Base-by-base conservation (phyloP, 1,140 invertebrate genomes). In the Zaprionus ornatus region DNA sequence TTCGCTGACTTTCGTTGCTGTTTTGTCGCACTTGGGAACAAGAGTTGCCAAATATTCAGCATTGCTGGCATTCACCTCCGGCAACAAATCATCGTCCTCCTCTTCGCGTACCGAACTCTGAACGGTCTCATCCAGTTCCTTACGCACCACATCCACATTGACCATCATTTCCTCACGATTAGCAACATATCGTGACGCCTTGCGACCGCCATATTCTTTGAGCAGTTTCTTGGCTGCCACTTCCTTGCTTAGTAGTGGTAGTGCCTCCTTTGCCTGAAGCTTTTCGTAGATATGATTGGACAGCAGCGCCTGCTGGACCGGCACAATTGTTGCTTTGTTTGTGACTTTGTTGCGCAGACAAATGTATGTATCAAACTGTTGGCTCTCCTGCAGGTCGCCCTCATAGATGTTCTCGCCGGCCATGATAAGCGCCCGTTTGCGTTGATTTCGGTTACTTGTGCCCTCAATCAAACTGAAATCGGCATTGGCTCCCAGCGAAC, bases 201-300 rank as follows among this genome's bases (percentile, higher is more conserved):
- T 88, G 19, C 91, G 84, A 9, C 91, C 87, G 7, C 91, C 91
- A 62, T 90, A 92, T 61, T 92, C 77, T 35, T 91, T 92, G 1
- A 92, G 75, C 3, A 92, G 52, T 15, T 81, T 85, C 42, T 90
- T 90, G 9, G 52, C 72, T 7, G 85, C 85, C 25, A 80, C 73
- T 37, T 87, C 79, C 60, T 82, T 77, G 59, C 55, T 90, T 1
- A 87, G 23, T 35, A 77, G 56, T 27, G 85, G 82, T 13, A 50
- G 23, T 32, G 50, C 25, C 19, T 62, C 59, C 15, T 72, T 19
- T 10, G 61, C 25, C 9, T 91, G 79, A 29, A 91, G 27, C 19
- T 79, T 32, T 15, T 87, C 57, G 42, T 91, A 92, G 9, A 92
- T 74, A 19, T 74, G 42, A 48, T 92, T 92, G 6, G 73, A 80